Conservation (phyloP, 1,140 invertebrate genomes). For the Homarus americanus region DNA sequence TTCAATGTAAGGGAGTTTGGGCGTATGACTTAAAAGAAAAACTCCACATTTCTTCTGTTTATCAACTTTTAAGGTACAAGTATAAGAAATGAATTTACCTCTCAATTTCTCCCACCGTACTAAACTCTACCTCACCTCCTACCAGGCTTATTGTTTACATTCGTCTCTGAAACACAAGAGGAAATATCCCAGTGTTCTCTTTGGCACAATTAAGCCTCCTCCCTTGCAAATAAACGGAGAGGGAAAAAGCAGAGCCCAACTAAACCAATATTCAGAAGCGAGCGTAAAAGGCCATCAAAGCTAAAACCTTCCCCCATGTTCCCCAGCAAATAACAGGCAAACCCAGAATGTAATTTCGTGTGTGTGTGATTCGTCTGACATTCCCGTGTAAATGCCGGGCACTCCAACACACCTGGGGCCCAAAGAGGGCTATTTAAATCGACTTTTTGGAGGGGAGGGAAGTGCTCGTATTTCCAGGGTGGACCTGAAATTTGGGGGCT, state of each 20-base stretch:
- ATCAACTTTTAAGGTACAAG: no score
- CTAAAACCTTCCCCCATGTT: neutral
- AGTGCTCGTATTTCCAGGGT: neutral
- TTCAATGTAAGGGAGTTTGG: no score
- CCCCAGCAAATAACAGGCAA: conserved; percentile 4
- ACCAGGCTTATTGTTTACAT: no score
- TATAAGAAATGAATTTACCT: no score
- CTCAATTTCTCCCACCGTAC: no score
- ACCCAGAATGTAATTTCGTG: conserved; percentile 43
- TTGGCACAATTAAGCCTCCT: no score
- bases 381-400: conserved; percentile 18
- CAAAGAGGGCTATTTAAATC: conserved; percentile 48
- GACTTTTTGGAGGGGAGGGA: conserved; percentile 39
- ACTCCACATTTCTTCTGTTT: no score
- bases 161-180: no score
- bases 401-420: conserved; percentile 52
- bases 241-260: neutral
- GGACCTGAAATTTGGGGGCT: neutral
- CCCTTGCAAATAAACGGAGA: neutral
- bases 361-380: conserved; percentile 30
- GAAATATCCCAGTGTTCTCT: no score
- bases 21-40: no score
- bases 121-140: no score
- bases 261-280: neutral
- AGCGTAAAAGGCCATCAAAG: conserved; percentile 2